These are phyloP conservation scores for Phortica magna DNA, from an alignment of 2,888 invertebrate genomes.

Conservation along the genomic window DNA sequence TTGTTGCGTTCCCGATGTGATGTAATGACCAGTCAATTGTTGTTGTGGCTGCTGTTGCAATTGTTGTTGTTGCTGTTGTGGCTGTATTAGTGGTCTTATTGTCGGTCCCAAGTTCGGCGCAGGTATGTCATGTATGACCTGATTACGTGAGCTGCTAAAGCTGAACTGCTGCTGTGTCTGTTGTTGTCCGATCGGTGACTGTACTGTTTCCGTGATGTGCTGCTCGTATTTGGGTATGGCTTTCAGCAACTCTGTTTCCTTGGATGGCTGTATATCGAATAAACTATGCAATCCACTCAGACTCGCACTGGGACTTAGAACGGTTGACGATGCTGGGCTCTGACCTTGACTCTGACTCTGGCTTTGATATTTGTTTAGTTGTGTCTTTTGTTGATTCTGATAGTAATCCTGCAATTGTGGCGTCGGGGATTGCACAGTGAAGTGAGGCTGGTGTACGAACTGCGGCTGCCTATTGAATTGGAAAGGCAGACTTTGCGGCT, in stretches of 20 bases:
- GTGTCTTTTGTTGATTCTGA: slow-evolving; percentile 51
- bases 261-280: slow-evolving; percentile 79
- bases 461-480: slow-evolving; percentile 78
- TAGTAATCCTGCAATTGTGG: slow-evolving; percentile 54
- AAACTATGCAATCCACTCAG: slow-evolving; percentile 76
- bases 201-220: slow-evolving; percentile 82
- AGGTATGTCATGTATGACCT: slow-evolving; percentile 76
- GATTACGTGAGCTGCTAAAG: slow-evolving; percentile 66
- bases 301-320: slow-evolving; percentile 58
- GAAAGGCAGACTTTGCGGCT: slow-evolving; percentile 74
- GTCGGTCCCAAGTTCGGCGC: slow-evolving; percentile 74
- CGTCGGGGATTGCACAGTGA: slow-evolving; percentile 61
- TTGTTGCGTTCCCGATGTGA: slow-evolving; percentile 54
- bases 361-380: slow-evolving; percentile 42
- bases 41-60: slow-evolving; percentile 47
- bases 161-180: slow-evolving; percentile 57
- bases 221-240: slow-evolving; percentile 89
- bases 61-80: slow-evolving; percentile 55
- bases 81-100: slow-evolving; percentile 43
- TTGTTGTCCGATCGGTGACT: slow-evolving; percentile 54
- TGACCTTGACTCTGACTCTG: slow-evolving; percentile 29
- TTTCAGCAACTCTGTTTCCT: slow-evolving; percentile 84
- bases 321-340: slow-evolving; percentile 46
- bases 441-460: slow-evolving; percentile 71
- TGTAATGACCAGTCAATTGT: slow-evolving; percentile 60